Conservation (phyloP, 2,113 vertebrate genomes). For the Callocephalon fimbriatum region DNA sequence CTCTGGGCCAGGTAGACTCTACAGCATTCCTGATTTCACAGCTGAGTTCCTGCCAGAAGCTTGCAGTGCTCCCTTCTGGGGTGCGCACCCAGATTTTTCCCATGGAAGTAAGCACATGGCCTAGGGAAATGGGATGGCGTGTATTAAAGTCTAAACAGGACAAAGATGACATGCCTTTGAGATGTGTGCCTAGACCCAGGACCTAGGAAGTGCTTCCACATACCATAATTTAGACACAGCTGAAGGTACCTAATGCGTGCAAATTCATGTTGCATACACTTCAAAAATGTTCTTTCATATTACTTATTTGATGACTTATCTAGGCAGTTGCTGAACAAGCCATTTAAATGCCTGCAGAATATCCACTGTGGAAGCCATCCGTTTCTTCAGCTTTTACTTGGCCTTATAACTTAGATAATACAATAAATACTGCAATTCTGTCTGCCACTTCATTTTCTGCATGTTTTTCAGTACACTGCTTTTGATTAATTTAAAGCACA, state of each 20-base stretch:
- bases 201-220: neutral
- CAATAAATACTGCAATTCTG: neutral
- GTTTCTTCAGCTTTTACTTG: neutral
- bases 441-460: conserved; percentile 22
- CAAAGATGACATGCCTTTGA: neutral
- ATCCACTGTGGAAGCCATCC: neutral
- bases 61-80: neutral
- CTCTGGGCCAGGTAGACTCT: neutral
- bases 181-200: rapidly evolving
- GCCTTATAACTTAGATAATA: neutral
- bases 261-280: neutral
- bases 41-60: neutral
- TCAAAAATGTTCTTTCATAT: neutral
- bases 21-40: neutral
- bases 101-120: neutral
- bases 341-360: neutral
- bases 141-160: neutral
- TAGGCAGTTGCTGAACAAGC: neutral
- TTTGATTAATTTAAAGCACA: conserved; percentile 3
- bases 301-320: neutral
- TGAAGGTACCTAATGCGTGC: neutral
- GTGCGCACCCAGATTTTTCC: neutral
- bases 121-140: neutral
- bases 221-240: neutral
- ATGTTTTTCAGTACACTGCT: neutral